Evolutionary conservation across 2,888 invertebrate genomes (phyloP).

Genomic region (Dorcus parallelipipedus): DNA sequence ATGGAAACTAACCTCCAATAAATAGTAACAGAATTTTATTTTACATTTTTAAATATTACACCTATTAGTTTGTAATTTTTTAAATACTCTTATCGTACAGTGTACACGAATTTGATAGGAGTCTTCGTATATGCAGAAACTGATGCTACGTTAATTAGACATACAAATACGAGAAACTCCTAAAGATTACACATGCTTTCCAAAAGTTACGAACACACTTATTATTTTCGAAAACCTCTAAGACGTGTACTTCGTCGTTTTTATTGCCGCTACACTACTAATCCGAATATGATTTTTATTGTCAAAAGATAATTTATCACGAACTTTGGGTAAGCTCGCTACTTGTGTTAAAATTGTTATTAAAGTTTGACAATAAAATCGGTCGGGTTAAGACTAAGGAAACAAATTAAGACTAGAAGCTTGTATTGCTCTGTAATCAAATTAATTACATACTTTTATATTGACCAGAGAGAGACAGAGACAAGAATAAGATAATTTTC

Average conservation of each 20-base stretch:
- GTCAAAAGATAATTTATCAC: background rate
- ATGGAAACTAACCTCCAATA: too few species aligned
- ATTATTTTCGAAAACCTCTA: too few species aligned
- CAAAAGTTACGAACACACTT: too few species aligned
- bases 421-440: slow-evolving; percentile 23
- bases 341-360: background rate
- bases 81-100: too few species aligned
- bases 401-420: slow-evolving; percentile 16
- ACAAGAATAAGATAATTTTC: slow-evolving; percentile 9
- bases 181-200: too few species aligned
- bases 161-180: too few species aligned
- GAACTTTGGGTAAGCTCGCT: background rate
- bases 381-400: background rate
- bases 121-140: too few species aligned
- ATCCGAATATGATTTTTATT: slow-evolving; percentile 5
- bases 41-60: too few species aligned
- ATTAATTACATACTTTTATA: slow-evolving; percentile 22
- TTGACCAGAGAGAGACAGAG: slow-evolving; percentile 22
- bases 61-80: too few species aligned
- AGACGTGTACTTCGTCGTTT: background rate
- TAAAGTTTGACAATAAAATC: slow-evolving; percentile 1
- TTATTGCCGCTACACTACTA: slow-evolving; percentile 30
- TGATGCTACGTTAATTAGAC: too few species aligned
- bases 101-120: too few species aligned
- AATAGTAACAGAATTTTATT: too few species aligned